phyloP scores from a whole-genome alignment of 2,113 vertebrate species.

The Catharus fuscescens region DNA sequence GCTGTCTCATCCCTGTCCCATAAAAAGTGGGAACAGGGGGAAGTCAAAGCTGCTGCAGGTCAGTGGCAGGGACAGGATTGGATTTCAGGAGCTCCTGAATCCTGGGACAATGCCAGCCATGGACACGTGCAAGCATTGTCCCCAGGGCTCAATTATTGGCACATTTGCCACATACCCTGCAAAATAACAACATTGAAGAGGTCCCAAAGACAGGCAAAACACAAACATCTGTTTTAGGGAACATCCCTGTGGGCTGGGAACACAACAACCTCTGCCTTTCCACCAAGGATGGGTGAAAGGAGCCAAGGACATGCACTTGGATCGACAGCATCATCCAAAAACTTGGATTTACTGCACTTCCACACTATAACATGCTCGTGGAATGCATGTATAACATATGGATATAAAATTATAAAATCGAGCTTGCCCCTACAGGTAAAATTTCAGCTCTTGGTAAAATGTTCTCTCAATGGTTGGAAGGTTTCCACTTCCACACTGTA shows the following conservation, averaged over 20 bases:
- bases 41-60: neutral
- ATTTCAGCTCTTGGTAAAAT: neutral
- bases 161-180: neutral
- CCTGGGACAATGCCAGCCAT: neutral
- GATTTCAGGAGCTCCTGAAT: neutral
- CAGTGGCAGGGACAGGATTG: neutral
- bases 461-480: neutral
- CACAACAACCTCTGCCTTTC: neutral
- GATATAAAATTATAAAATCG: neutral
- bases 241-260: neutral
- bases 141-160: slow-evolving; percentile 9
- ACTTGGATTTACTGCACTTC: neutral
- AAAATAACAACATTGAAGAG: neutral
- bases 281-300: neutral
- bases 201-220: neutral
- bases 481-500: neutral
- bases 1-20: neutral
- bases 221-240: slow-evolving; percentile 27
- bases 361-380: neutral
- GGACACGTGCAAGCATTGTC: neutral
- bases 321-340: neutral
- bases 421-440: neutral
- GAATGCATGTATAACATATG: neutral
- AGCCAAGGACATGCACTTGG: neutral
- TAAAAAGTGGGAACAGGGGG: neutral